These are phyloP conservation scores for Brachionus sp. DNA, from an alignment of 1,140 invertebrate species.

Conservation along the genomic window DNA sequence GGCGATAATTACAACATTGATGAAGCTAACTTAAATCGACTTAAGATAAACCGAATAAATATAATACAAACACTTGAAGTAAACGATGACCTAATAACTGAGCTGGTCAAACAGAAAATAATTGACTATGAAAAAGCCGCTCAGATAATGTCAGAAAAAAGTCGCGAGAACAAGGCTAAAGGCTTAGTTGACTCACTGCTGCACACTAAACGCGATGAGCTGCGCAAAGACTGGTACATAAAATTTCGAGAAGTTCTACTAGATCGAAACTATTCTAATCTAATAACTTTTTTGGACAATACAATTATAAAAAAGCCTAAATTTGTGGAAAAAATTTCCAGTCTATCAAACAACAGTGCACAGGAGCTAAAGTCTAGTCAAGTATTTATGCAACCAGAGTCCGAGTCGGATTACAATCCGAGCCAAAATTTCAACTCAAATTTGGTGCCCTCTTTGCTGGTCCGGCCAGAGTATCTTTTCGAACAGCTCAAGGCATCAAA, in stretches of 20 bases:
- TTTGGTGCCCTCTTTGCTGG: not conserved
- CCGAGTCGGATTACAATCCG: not conserved
- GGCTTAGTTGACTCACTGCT: not conserved
- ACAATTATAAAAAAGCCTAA: slow-evolving; percentile 32
- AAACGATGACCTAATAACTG: slow-evolving; percentile 11
- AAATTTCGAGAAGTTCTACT: not conserved
- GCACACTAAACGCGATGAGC: not conserved
- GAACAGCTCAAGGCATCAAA: slow-evolving; percentile 13
- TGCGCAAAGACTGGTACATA: slow-evolving; percentile 38
- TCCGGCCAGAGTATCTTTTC: not conserved
- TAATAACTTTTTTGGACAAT: slow-evolving; percentile 39
- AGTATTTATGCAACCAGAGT: not conserved
- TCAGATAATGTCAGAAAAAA: not conserved
- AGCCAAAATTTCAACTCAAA: not conserved
- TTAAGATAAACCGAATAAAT: slow-evolving; percentile 37
- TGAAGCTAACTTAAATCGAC: slow-evolving; percentile 1
- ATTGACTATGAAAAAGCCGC: not conserved
- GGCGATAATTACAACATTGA: slow-evolving; percentile 10
- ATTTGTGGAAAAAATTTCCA: slow-evolving; percentile 40
- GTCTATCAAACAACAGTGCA: not conserved
- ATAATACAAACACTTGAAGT: slow-evolving; percentile 10
- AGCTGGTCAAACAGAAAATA: slow-evolving; percentile 32
- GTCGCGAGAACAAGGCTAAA: not conserved
- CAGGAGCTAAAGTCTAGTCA: not conserved
- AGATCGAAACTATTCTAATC: not conserved